Conservation (phyloP, 2,888 invertebrate species). For the Exocentrus adspersus region DNA sequence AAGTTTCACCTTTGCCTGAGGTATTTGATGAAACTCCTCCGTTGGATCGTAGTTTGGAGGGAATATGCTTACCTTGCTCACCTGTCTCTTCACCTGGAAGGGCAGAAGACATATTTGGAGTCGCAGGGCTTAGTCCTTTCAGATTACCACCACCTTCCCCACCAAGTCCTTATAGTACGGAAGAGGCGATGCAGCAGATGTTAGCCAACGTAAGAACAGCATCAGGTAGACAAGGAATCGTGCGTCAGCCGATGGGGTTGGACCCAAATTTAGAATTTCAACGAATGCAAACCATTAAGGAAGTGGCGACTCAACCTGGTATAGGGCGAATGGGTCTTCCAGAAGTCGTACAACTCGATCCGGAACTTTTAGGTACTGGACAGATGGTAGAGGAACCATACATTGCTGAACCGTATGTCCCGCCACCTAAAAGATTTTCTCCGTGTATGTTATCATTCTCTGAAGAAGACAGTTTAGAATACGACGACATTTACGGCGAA, state of each 20-base stretch:
- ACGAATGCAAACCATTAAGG: slow-evolving; percentile 6
- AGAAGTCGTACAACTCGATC: slow-evolving; percentile 6
- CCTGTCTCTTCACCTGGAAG: background rate
- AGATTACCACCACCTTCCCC: slow-evolving; percentile 9
- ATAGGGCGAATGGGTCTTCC: slow-evolving; percentile 2
- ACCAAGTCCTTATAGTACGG: slow-evolving; percentile 7
- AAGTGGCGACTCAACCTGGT: slow-evolving; percentile 2
- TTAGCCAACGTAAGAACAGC: background rate
- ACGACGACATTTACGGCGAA: background rate
- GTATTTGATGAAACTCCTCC: background rate
- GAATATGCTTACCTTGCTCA: background rate
- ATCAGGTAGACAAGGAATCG: background rate
- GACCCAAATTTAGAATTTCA: background rate
- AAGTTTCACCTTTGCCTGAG: background rate
- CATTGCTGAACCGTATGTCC: background rate
- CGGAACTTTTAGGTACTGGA: background rate
- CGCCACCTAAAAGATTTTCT: background rate
- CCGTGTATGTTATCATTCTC: background rate
- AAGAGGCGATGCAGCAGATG: background rate
- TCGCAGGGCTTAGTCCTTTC: background rate
- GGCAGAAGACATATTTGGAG: background rate
- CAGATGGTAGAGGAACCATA: background rate
- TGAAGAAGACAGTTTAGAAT: background rate
- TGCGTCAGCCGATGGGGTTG: background rate
- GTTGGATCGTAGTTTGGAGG: background rate